Conservation (phyloP, 2,888 invertebrate genomes). For the Polydrusus tereticollis region DNA sequence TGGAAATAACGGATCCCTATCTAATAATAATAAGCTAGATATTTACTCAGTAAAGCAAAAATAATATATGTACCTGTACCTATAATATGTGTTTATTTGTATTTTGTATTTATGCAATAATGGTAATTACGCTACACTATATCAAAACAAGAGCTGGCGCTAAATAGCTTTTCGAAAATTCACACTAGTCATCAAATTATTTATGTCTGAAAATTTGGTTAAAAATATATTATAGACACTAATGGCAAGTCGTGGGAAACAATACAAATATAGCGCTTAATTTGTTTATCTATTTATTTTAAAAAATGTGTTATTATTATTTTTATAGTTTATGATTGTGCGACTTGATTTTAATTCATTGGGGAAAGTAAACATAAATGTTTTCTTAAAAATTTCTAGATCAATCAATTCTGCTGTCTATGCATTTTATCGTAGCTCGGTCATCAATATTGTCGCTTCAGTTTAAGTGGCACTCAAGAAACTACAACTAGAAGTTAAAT, state of each 20-base stretch:
- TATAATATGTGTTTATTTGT: not conserved
- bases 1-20: not conserved
- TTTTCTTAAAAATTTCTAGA: no score
- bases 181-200: constrained; percentile 4
- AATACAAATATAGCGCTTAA: not conserved
- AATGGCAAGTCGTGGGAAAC: not conserved
- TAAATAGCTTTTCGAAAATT: not conserved
- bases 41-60: not conserved
- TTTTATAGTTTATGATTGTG: not conserved
- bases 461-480: no score
- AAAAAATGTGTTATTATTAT: not conserved
- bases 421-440: no score
- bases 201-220: not conserved
- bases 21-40: not conserved
- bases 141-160: not conserved
- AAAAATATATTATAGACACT: constrained; percentile 1
- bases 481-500: no score
- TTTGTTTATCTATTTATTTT: not conserved
- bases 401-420: no score
- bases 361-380: no score
- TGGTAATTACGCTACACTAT: not conserved
- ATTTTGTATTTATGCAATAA: not conserved
- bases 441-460: no score
- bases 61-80: no score
- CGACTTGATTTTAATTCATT: no score